Conservation (phyloP, 1,140 invertebrate genomes). For the Danaus plexippus region DNA sequence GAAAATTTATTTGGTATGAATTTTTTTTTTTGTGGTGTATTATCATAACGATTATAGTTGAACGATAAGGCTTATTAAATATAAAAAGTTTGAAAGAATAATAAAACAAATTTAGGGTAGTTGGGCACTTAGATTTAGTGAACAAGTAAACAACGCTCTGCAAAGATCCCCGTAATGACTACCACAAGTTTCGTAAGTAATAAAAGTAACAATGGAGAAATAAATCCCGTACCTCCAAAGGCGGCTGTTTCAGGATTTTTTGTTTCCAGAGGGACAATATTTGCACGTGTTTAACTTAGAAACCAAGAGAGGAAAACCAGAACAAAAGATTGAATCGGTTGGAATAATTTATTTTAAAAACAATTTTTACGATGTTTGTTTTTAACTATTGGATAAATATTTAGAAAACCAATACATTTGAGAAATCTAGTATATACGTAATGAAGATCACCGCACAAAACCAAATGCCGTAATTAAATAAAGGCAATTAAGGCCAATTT, state of each 20-base stretch:
- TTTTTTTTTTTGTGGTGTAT: too few species aligned
- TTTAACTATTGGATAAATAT: too few species aligned
- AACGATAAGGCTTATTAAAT: slow-evolving; percentile 1
- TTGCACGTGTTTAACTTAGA: slow-evolving; percentile 10
- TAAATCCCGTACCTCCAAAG: slow-evolving; percentile 28
- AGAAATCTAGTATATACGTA: slow-evolving; percentile 21
- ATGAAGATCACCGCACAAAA: slow-evolving; percentile 49
- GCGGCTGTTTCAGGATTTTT: slow-evolving; percentile 18
- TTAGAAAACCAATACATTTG: too few species aligned
- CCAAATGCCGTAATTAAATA: slow-evolving; percentile 66
- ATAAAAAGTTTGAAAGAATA: slow-evolving; percentile 16
- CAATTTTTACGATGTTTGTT: too few species aligned
- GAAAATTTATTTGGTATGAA: too few species aligned
- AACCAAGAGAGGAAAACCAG: not conserved
- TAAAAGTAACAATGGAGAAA: slow-evolving; percentile 32
- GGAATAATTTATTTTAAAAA: too few species aligned
- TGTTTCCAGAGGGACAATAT: slow-evolving; percentile 8
- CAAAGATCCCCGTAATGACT: slow-evolving; percentile 26
- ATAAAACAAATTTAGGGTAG: slow-evolving; percentile 26
- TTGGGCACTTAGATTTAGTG: slow-evolving; percentile 18
- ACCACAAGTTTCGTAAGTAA: slow-evolving; percentile 31
- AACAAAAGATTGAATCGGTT: too few species aligned
- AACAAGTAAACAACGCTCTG: slow-evolving; percentile 16
- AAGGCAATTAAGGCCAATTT: slow-evolving; percentile 68
- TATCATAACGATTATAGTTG: too few species aligned